Percentiles rank a stretch among this genome's conserved stretches.
phyloP scores from a whole-genome alignment of 2,113 vertebrate genomes.

The Procavia capensis region DNA sequence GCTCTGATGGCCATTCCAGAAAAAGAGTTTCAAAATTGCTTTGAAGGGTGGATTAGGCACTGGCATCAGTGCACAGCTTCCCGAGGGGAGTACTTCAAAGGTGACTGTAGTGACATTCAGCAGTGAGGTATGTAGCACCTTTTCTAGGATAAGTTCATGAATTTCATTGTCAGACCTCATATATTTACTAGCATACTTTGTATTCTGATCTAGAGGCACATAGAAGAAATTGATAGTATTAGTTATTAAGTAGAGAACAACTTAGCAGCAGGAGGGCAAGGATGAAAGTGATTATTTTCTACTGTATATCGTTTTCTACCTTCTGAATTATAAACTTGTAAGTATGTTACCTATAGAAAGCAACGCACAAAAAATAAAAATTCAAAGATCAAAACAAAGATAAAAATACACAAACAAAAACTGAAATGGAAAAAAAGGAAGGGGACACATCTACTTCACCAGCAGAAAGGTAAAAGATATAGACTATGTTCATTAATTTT shows the following conservation, averaged over 20 bases:
- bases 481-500: neutral
- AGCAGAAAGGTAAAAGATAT: neutral
- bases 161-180: too few species aligned
- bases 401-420: neutral
- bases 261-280: neutral
- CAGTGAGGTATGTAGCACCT: too few species aligned
- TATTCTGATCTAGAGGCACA: neutral
- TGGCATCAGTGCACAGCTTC: too few species aligned
- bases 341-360: slow-evolving; percentile 1
- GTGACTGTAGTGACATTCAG: too few species aligned
- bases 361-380: slow-evolving; percentile 4
- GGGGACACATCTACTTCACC: neutral
- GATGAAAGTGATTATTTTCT: neutral
- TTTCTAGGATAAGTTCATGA: too few species aligned
- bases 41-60: too few species aligned
- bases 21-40: too few species aligned
- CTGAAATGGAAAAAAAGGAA: neutral
- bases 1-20: too few species aligned
- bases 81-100: too few species aligned
- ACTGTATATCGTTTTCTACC: neutral
- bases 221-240: neutral
- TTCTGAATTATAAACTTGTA: neutral
- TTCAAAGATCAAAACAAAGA: neutral
- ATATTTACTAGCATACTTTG: neutral
- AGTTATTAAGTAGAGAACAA: neutral